These are phyloP conservation scores for Myioborus melanocephalus DNA, from an alignment of 2,797 vertebrate species.

Conservation along the genomic window DNA sequence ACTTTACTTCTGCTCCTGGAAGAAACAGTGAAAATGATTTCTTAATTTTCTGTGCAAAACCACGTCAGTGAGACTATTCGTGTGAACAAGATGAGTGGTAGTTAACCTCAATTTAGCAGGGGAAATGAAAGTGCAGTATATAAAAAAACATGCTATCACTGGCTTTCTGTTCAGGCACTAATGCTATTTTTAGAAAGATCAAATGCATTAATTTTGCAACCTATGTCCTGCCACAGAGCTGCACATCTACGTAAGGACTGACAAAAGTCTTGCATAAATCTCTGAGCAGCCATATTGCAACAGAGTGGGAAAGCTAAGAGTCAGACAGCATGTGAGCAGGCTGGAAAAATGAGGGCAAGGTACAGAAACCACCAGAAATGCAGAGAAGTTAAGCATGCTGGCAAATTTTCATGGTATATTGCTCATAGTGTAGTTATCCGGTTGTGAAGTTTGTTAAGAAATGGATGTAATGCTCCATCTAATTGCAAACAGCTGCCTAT, in stretches of 20 bases:
- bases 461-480: constrained; percentile 67
- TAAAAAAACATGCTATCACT: constrained; percentile 2
- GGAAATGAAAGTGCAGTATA: constrained; percentile 60
- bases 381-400: constrained; percentile 64
- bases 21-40: not conserved
- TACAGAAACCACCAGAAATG: constrained; percentile 71
- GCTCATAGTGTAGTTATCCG: constrained; percentile 61
- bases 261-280: constrained; percentile 16
- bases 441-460: constrained; percentile 73
- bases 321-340: constrained; percentile 63
- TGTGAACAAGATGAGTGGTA: constrained; percentile 4
- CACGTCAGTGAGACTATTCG: not conserved
- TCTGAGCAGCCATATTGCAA: constrained; percentile 34
- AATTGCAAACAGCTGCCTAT: constrained; percentile 77
- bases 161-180: constrained; percentile 8
- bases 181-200: constrained; percentile 43
- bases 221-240: not conserved
- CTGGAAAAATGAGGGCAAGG: constrained; percentile 67
- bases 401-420: constrained; percentile 64
- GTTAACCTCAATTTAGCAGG: constrained; percentile 26
- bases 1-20: not conserved
- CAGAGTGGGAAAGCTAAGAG: constrained; percentile 58
- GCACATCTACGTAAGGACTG: constrained; percentile 25
- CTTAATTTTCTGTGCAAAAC: not conserved
- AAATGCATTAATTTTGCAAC: constrained; percentile 48